Percentiles rank a stretch among this genome's conserved stretches.
These are phyloP conservation scores for Neodontobutis hainanensis DNA, from an alignment of 2,113 vertebrate genomes.

Conservation along the genomic window DNA sequence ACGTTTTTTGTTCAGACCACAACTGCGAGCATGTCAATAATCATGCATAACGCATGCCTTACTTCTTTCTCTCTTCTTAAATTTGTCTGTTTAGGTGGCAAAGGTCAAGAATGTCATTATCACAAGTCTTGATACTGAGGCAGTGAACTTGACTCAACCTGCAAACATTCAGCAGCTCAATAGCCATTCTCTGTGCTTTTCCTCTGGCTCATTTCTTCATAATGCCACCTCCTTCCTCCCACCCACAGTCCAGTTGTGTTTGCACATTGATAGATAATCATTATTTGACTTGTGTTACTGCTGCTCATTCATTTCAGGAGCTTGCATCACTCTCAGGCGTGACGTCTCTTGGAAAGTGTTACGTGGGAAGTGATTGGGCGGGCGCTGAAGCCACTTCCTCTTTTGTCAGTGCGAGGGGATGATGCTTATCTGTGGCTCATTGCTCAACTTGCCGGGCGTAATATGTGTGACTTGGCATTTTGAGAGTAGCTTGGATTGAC, in stretches of 20 bases:
- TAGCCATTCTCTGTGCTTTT: too few species aligned
- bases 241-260: neutral
- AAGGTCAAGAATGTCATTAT: too few species aligned
- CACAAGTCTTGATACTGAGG: too few species aligned
- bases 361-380: neutral
- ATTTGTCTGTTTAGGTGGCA: slow-evolving; percentile 15
- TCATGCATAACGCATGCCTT: too few species aligned
- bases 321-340: neutral
- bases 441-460: slow-evolving; percentile 11
- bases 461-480: neutral
- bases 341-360: neutral
- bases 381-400: slow-evolving; percentile 42
- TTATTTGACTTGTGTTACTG: neutral
- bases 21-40: slow-evolving; percentile 13
- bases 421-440: slow-evolving; percentile 39
- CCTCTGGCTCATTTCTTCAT: too few species aligned
- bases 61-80: slow-evolving; percentile 19
- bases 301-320: neutral
- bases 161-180: too few species aligned
- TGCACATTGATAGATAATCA: neutral
- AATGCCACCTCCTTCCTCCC: too few species aligned
- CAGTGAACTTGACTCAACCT: too few species aligned
- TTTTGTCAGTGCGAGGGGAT: slow-evolving; percentile 41
- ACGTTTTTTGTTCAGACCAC: slow-evolving; percentile 5
- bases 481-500: too few species aligned